Evolutionary conservation across 1,140 invertebrate species (phyloP), one percentile per base, ranked within the genome.

Genomic region (Riptortus pedestris): DNA sequence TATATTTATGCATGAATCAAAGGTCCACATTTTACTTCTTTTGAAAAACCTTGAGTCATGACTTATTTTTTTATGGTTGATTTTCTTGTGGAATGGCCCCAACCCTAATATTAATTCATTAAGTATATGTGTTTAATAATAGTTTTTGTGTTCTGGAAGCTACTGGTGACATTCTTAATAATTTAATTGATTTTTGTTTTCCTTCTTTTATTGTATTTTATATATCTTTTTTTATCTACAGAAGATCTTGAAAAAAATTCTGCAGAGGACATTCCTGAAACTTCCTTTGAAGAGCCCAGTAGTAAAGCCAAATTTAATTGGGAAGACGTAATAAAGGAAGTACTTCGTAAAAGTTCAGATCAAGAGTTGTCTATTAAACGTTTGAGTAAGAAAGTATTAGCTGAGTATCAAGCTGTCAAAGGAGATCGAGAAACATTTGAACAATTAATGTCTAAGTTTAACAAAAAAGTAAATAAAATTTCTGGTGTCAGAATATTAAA

Each of bases 401-500:
- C 43, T n/a, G 67, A 68, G 27, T 68, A 68, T 31, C 45, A 38
- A 18, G 11, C 31, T 47, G 29, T 60, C 1, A 60, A 64, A n/a
- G 62, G 62, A 22, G 65, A 66, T 5, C 27, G 24, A 14, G 55
- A 61, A 51, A 51, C 47, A 26, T 65, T 62, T 26, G 67, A 68
- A 33, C 51, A 64, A 22, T 31, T 66, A 24, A 38, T 64, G 26
- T 31, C 52, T 2, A 68, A 66, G 27, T 65, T 68, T 29, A 66
- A 66, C 26, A 68, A 68, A 60, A 68, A 66, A 66, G 48, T 68
- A 14, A 48, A 59, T 47, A 66, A 62, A 27, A 58, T 31, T 14
- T 38, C 20, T 9, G 52, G 61, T 28, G 63, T 68, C n/a, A 29
- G 24, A 45, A 61, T 68, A 2, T 26, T 68, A 16, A 66, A 66